Evolutionary conservation across 2,797 vertebrate genomes (phyloP).

Genomic region (Lateolabrax maculatus): DNA sequence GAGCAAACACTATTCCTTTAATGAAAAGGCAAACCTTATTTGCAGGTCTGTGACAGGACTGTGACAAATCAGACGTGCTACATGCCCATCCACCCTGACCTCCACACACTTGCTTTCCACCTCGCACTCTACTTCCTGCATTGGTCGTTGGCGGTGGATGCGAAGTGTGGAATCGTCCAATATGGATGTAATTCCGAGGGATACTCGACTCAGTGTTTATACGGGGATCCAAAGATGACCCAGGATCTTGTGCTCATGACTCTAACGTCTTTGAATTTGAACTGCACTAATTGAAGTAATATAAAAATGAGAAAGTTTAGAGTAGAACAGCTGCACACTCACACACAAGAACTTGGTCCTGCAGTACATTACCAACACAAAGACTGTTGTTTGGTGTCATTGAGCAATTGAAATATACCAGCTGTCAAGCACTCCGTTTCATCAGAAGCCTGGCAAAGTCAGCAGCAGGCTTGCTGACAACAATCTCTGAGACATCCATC

Average conservation of each 20-base stretch:
- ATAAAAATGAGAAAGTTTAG: slow-evolving; percentile 20
- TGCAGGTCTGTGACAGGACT: slow-evolving; percentile 16
- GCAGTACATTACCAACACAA: slow-evolving; percentile 66
- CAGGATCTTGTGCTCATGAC: neutral
- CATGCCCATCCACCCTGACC: neutral
- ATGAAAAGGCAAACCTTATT: slow-evolving; percentile 27
- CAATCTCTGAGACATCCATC: slow-evolving; percentile 83
- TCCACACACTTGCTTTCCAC: neutral
- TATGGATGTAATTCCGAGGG: neutral
- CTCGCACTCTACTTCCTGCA: neutral
- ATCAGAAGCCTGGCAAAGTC: slow-evolving; percentile 79
- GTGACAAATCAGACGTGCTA: neutral
- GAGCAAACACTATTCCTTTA: slow-evolving; percentile 23
- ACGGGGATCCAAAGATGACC: neutral
- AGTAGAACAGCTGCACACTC: neutral
- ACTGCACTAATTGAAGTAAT: neutral
- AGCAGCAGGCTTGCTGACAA: slow-evolving; percentile 74
- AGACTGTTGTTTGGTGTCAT: slow-evolving; percentile 69
- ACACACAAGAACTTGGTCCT: slow-evolving; percentile 31
- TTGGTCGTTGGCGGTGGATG: neutral
- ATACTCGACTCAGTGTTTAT: neutral
- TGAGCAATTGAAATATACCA: slow-evolving; percentile 79
- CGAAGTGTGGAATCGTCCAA: neutral
- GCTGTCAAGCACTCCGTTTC: slow-evolving; percentile 72
- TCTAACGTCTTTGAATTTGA: neutral